phyloP scores from a whole-genome alignment of 1,140 invertebrate genomes.

The Caenorhabditis latens region DNA sequence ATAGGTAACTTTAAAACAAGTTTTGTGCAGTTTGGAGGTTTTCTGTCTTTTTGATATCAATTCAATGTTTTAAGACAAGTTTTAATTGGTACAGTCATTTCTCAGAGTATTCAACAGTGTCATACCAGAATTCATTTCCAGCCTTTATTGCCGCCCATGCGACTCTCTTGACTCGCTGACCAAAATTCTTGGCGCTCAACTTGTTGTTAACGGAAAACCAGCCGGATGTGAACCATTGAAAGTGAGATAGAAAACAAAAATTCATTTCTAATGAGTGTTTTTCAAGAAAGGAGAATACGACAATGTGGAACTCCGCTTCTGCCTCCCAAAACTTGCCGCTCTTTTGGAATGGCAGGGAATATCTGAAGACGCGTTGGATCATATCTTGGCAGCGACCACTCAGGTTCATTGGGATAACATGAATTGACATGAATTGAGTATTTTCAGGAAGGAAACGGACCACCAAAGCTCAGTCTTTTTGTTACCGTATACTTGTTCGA shows the following conservation, averaged over 20 bases:
- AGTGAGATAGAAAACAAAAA: constrained; percentile 35
- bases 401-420: background rate
- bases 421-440: background rate
- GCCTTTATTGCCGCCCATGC: constrained; percentile 55
- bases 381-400: constrained; percentile 45
- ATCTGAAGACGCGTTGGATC: constrained; percentile 72
- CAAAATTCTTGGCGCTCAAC: constrained; percentile 58
- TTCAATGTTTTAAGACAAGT: no score
- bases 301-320: constrained; percentile 74
- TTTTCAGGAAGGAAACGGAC: constrained; percentile 70
- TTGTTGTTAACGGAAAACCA: constrained; percentile 56
- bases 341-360: constrained; percentile 74
- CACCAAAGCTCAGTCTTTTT: constrained; percentile 73
- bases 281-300: constrained; percentile 71
- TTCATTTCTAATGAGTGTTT: background rate
- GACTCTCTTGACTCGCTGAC: constrained; percentile 42
- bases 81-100: no score
- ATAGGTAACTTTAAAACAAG: no score
- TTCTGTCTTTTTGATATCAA: no score
- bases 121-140: background rate
- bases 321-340: constrained; percentile 73
- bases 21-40: no score
- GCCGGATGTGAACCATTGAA: constrained; percentile 57
- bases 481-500: constrained; percentile 77
- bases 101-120: no score